A percentile compares a stretch with the other conserved stretches of the same genome.
Conservation (phyloP, 1,140 invertebrate species). For the Leptoteleia sp. region DNA sequence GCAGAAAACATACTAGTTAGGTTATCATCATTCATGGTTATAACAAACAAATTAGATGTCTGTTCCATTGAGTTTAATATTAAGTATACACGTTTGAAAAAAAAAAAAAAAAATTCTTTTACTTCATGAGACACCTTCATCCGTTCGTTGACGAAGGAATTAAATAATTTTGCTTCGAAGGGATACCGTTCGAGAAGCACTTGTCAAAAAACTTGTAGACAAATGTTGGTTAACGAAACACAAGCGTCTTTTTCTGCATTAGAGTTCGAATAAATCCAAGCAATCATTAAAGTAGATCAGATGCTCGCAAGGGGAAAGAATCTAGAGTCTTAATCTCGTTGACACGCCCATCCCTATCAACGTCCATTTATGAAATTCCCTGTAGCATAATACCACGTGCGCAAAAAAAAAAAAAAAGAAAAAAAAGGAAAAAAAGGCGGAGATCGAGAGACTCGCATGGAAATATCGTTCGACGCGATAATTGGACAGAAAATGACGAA, state of each 20-base stretch:
- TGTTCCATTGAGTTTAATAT: too few species aligned
- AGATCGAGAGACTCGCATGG: conserved; percentile 45
- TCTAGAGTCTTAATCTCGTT: conserved; percentile 54
- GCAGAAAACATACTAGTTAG: too few species aligned
- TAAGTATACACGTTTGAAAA: too few species aligned
- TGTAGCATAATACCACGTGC: conserved; percentile 52
- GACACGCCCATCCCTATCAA: conserved; percentile 57
- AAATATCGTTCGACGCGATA: conserved; percentile 50
- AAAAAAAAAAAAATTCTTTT: too few species aligned
- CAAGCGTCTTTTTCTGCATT: conserved; percentile 22
- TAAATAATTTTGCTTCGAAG: too few species aligned
- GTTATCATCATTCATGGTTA: too few species aligned
- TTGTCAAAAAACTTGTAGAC: conserved; percentile 15
- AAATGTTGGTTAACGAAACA: conserved; percentile 38
- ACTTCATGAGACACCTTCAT: too few species aligned
- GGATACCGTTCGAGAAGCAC: too few species aligned
- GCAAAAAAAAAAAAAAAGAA: too few species aligned
- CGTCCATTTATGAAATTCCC: conserved; percentile 61
- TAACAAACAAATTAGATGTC: too few species aligned
- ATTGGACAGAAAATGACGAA: conserved; percentile 57
- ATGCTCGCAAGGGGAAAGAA: conserved; percentile 24
- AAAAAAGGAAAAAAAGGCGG: too few species aligned
- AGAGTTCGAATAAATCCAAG: conserved; percentile 50
- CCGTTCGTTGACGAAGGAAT: too few species aligned
- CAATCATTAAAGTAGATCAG: conserved; percentile 60